These are phyloP conservation scores for Semnornis frantzii DNA, from an alignment of 2,113 vertebrate genomes.

Conservation along the genomic window DNA sequence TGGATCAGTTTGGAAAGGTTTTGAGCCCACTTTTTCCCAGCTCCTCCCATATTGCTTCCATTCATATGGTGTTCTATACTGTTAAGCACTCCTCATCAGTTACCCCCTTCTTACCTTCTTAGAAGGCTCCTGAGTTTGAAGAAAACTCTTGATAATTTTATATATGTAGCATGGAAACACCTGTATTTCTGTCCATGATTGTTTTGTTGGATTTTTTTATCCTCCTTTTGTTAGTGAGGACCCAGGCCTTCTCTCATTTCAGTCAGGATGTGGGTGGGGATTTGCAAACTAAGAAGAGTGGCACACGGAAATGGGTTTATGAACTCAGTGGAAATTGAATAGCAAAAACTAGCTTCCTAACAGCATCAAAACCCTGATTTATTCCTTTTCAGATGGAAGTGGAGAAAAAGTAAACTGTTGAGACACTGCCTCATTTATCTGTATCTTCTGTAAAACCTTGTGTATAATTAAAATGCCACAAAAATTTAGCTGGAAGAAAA, in stretches of 20 bases:
- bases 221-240: not conserved
- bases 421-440: not conserved
- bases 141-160: not conserved
- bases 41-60: not conserved
- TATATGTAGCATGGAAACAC: fast-evolving
- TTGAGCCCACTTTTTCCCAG: not conserved
- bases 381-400: not conserved
- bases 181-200: not conserved
- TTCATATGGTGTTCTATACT: not conserved
- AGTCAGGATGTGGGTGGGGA: not conserved
- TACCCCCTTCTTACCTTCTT: not conserved
- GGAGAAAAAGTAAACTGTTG: not conserved
- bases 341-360: not conserved
- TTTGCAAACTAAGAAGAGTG: not conserved
- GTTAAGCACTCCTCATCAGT: not conserved
- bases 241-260: fast-evolving
- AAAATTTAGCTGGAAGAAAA: not conserved
- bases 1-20: not conserved
- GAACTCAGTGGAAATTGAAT: not conserved
- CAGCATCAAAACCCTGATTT: not conserved
- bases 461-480: not conserved
- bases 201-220: not conserved
- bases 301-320: not conserved
- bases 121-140: not conserved
- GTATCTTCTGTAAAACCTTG: not conserved